A percentile compares a stretch with the other conserved stretches of the same genome.
Evolutionary conservation across 2,113 vertebrate species (phyloP).

Genomic region (Otolemur garnettii): DNA sequence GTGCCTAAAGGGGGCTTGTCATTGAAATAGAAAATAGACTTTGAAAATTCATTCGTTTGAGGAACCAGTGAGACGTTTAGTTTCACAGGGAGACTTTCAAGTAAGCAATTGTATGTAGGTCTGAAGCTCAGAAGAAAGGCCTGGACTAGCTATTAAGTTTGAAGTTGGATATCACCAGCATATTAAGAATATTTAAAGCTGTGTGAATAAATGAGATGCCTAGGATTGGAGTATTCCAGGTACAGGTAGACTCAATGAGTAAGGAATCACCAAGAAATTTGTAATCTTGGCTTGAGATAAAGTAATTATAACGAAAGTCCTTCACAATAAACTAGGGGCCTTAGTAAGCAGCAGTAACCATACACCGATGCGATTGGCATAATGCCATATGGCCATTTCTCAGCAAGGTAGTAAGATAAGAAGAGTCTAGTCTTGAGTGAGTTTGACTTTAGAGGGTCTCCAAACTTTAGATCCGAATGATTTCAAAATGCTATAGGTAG

Average conservation of each 20-base stretch:
- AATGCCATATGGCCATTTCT: background rate
- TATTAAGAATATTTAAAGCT: background rate
- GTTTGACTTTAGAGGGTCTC: constrained; percentile 27
- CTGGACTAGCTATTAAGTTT: background rate
- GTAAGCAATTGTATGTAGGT: background rate
- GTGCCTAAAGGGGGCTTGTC: background rate
- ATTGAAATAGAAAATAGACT: background rate
- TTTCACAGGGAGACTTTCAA: background rate
- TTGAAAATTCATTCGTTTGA: background rate
- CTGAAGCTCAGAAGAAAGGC: constrained; percentile 28
- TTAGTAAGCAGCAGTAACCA: background rate
- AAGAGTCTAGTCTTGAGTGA: background rate
- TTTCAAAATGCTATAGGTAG: background rate
- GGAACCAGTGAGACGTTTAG: background rate
- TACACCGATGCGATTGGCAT: background rate
- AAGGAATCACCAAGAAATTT: constrained; percentile 27
- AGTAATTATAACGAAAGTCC: constrained; percentile 4
- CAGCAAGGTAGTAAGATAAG: background rate
- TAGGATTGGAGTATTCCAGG: background rate
- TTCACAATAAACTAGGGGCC: background rate
- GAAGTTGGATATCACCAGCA: background rate
- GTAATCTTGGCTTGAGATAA: background rate
- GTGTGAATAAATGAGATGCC: background rate
- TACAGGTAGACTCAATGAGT: constrained; percentile 23
- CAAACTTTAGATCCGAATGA: background rate